Evolutionary conservation across 2,888 invertebrate genomes (phyloP).

Genomic region (Cryptosula pallasiana): DNA sequence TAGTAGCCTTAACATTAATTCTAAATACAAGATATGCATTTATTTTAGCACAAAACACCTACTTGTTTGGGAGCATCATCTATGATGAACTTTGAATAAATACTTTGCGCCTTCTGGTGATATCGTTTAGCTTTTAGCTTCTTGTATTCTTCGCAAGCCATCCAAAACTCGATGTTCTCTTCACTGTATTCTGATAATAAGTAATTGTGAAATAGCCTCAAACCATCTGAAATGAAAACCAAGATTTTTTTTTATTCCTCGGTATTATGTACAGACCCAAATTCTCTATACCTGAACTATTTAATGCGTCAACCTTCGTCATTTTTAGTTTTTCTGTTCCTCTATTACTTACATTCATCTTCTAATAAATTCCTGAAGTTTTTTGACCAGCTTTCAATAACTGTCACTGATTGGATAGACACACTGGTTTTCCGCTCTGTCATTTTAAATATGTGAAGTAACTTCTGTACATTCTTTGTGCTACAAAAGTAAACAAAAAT

Average conservation of each 20-base stretch:
- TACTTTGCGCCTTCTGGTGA: conserved; percentile 54
- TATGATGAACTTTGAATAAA: conserved; percentile 58
- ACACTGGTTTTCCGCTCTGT: conserved; percentile 54
- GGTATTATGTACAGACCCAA: too few species aligned
- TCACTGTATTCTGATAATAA: conserved; percentile 59
- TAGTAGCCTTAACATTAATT: too few species aligned
- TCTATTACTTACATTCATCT: conserved; percentile 59
- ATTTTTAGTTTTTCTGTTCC: too few species aligned
- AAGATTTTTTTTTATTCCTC: too few species aligned
- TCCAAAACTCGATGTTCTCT: conserved; percentile 61
- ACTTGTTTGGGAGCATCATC: conserved; percentile 59
- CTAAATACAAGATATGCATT: too few species aligned
- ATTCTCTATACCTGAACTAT: too few species aligned
- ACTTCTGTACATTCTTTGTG: conserved; percentile 55
- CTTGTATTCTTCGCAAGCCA: conserved; percentile 59
- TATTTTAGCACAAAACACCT: too few species aligned
- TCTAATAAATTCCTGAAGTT: conserved; percentile 56
- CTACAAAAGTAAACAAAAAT: too few species aligned
- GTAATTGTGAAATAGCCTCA: conserved; percentile 58
- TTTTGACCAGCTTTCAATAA: conserved; percentile 54
- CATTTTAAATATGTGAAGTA: conserved; percentile 55
- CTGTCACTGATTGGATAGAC: conserved; percentile 32
- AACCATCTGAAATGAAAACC: too few species aligned
- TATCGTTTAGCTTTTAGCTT: conserved; percentile 36
- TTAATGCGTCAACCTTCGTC: too few species aligned